Evolutionary conservation across 2,888 invertebrate genomes (phyloP), one percentile per base, ranked within the genome.

Genomic region (Tenthredo distinguenda): DNA sequence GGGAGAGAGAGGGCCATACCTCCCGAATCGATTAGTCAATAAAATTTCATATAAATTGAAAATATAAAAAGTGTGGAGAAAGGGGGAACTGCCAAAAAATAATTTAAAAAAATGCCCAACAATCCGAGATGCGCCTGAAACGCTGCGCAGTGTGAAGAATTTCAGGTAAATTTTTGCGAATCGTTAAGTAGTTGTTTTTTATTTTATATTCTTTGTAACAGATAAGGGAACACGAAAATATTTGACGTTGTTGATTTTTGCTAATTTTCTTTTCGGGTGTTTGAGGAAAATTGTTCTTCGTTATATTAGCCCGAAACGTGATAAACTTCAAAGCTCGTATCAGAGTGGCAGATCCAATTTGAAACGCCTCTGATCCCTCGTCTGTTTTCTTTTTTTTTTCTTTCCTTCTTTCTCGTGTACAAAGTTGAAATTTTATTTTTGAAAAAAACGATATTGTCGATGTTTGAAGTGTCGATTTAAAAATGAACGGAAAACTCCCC

Each of bases 11-110:
- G 43, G 65, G 82, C 10, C 7, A 31, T 26, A 68, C 26, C n/a
- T 68, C 26, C 68, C 65, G 43, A 68, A 62, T 83, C 81, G 81
- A 58, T 81, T 50, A 10, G 40, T 18, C 50, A 31, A 26, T 47
- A 21, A 47, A 76, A 47, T 47, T 26, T 76, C 6, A 21, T 47
- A 76, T 18, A 71, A 71, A 76, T 21, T 21, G 21, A 47, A 76
- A 40, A 18, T n/a, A 47, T 76, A 34, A 62, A 26, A 47, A 76
- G 10, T 43, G 34, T 26, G 26, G 5, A 1, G 31, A 47, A 76
- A 50, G 37, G 37, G n/a, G 55, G 26, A 31, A 68, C 68, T 26
- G 68, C 31, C 0, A 26, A 18, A 34, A 26, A 31, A 68, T 26
- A 15, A 65, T 7, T 3, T 6, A 26, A 12, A 15, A 47, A 12